Conservation (phyloP, 2,797 vertebrate species). For the Percopsis omiscomaycus region DNA sequence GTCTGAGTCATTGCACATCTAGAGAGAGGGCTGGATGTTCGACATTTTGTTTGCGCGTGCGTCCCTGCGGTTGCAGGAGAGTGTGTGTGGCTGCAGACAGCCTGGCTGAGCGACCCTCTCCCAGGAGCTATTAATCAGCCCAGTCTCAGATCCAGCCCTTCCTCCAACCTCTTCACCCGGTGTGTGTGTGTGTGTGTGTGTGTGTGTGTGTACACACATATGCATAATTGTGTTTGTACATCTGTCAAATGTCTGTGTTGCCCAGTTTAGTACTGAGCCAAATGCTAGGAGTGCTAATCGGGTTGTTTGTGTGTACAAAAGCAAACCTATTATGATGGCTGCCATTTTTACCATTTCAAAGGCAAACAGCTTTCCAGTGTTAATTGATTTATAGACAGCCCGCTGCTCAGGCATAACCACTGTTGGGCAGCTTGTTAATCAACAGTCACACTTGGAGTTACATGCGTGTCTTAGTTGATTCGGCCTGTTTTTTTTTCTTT, state of each 20-base stretch:
- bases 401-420: constrained; percentile 13
- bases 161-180: constrained; percentile 32
- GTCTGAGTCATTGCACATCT: constrained; percentile 69
- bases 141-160: constrained; percentile 50
- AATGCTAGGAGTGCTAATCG: constrained; percentile 10
- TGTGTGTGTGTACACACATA: not conserved
- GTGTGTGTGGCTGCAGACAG: constrained; percentile 65
- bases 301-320: constrained; percentile 22
- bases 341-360: constrained; percentile 1
- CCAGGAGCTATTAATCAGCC: constrained; percentile 71
- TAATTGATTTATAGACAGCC: constrained; percentile 6
- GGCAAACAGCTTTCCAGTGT: not conserved
- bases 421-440: constrained; percentile 35
- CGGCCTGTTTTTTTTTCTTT: constrained; percentile 3
- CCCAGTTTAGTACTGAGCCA: constrained; percentile 11
- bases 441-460: constrained; percentile 49
- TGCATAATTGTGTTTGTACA: not conserved
- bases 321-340: not conserved
- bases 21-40: constrained; percentile 42
- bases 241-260: constrained; percentile 25
- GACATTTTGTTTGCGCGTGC: not conserved
- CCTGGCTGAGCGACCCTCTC: constrained; percentile 66
- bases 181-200: constrained; percentile 12
- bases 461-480: constrained; percentile 27
- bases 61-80: not conserved